Conservation (phyloP, 2,113 vertebrate genomes). For the Ictalurus furcatus region DNA sequence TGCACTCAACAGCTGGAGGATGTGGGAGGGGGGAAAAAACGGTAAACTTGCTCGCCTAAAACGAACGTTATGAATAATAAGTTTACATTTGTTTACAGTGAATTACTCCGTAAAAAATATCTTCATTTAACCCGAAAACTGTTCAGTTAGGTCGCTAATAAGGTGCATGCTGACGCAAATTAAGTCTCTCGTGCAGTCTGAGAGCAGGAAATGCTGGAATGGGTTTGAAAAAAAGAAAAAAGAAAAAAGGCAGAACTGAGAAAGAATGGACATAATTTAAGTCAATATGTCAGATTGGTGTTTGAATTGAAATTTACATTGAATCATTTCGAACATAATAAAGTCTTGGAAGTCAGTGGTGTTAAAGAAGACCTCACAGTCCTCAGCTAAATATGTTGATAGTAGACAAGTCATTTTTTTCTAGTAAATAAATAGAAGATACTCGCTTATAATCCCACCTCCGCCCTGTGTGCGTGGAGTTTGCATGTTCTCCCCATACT, state of each 20-base stretch:
- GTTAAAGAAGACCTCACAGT: background rate
- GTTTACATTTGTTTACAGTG: background rate
- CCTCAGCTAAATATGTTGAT: background rate
- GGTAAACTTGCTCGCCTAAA: background rate
- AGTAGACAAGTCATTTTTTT: background rate
- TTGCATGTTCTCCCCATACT: too few species aligned
- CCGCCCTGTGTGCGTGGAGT: too few species aligned
- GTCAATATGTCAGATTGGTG: background rate
- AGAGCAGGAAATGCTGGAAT: background rate
- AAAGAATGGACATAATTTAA: background rate
- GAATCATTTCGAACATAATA: background rate
- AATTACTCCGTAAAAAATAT: background rate
- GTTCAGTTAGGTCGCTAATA: too few species aligned
- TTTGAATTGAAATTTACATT: background rate
- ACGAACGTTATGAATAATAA: background rate
- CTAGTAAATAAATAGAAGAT: background rate
- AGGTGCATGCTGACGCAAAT: background rate
- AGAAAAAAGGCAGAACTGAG: background rate
- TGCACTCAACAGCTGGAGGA: slow-evolving; percentile 44
- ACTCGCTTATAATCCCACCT: too few species aligned
- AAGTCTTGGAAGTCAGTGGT: too few species aligned
- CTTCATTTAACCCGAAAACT: background rate
- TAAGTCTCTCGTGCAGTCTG: background rate
- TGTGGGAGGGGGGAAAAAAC: background rate
- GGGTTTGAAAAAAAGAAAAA: background rate